Conservation (phyloP, 2,113 vertebrate species). For the Eulacestoma nigropectus region DNA sequence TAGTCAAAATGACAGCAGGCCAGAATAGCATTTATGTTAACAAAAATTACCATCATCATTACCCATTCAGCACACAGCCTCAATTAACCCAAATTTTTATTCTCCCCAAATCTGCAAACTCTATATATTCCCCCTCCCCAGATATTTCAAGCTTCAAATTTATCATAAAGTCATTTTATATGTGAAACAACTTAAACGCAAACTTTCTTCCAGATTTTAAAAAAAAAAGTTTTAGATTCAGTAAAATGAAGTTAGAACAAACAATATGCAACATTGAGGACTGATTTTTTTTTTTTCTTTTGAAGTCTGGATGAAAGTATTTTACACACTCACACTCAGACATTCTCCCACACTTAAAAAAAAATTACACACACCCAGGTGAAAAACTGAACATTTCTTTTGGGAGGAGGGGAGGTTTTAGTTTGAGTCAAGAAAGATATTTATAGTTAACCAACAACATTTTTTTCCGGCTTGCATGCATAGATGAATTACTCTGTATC, state of each 20-base stretch:
- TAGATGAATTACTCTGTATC: slow-evolving; percentile 63
- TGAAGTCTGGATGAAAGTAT: slow-evolving; percentile 21
- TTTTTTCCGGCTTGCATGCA: slow-evolving; percentile 61
- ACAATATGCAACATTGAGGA: slow-evolving; percentile 41
- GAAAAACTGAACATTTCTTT: slow-evolving; percentile 56
- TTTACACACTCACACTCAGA: background rate
- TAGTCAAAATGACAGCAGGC: slow-evolving; percentile 69
- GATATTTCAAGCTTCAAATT: slow-evolving; percentile 42
- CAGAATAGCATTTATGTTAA: slow-evolving; percentile 55
- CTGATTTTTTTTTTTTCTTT: slow-evolving; percentile 41
- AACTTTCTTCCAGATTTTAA: slow-evolving; percentile 41
- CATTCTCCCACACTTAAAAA: background rate
- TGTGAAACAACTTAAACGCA: background rate
- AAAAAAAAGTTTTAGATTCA: slow-evolving; percentile 14
- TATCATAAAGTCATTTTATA: slow-evolving; percentile 24
- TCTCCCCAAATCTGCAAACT: slow-evolving; percentile 22
- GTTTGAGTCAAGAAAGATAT: slow-evolving; percentile 36
- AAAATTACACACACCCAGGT: background rate
- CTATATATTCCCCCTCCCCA: slow-evolving; percentile 14
- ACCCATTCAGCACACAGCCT: slow-evolving; percentile 35
- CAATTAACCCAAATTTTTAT: slow-evolving; percentile 49
- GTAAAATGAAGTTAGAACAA: slow-evolving; percentile 59
- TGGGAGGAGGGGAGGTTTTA: slow-evolving; percentile 35
- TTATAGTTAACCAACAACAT: slow-evolving; percentile 53
- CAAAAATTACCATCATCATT: slow-evolving; percentile 21